Conservation (phyloP, 2,888 invertebrate species). For the Cylloceria caligata region DNA sequence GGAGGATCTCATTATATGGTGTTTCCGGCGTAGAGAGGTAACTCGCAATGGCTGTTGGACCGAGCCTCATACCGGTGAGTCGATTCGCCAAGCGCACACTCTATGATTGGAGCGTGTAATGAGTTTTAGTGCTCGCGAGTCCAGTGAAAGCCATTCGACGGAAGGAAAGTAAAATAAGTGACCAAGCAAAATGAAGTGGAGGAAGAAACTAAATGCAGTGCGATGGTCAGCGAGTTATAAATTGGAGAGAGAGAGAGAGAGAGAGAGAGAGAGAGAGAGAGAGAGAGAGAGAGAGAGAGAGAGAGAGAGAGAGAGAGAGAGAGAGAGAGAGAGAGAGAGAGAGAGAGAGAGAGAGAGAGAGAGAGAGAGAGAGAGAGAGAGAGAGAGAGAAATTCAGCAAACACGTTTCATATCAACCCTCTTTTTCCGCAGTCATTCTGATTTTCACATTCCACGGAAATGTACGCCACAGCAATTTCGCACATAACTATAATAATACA, state of each 20-base stretch:
- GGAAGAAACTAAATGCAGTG: slow-evolving; percentile 13
- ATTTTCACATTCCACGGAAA: slow-evolving; percentile 12
- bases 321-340: slow-evolving; percentile 7
- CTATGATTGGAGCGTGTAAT: slow-evolving; percentile 62
- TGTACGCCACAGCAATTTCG: slow-evolving; percentile 14
- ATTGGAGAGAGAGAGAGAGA: slow-evolving; percentile 3
- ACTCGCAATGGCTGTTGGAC: slow-evolving; percentile 15
- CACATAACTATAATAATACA: slow-evolving; percentile 17
- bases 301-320: slow-evolving; percentile 7
- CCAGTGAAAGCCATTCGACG: slow-evolving; percentile 35
- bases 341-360: slow-evolving; percentile 7
- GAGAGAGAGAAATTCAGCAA: slow-evolving; percentile 16
- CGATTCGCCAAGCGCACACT: slow-evolving; percentile 37
- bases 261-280: slow-evolving; percentile 7
- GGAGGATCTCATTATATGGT: slow-evolving; percentile 47
- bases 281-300: slow-evolving; percentile 7
- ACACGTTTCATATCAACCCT: slow-evolving; percentile 23
- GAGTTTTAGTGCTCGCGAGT: slow-evolving; percentile 50
- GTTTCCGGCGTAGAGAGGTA: slow-evolving; percentile 17
- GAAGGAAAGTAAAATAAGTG: slow-evolving; percentile 5
- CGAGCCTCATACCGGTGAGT: slow-evolving; percentile 48
- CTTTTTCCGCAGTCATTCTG: slow-evolving; percentile 7
- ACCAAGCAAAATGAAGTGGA: slow-evolving; percentile 4
- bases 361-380: slow-evolving; percentile 9
- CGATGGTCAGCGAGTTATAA: slow-evolving; percentile 11